Evolutionary conservation across 1,140 invertebrate genomes (phyloP), one percentile per base, ranked within the genome.

Genomic region (Ceratitis capitata): DNA sequence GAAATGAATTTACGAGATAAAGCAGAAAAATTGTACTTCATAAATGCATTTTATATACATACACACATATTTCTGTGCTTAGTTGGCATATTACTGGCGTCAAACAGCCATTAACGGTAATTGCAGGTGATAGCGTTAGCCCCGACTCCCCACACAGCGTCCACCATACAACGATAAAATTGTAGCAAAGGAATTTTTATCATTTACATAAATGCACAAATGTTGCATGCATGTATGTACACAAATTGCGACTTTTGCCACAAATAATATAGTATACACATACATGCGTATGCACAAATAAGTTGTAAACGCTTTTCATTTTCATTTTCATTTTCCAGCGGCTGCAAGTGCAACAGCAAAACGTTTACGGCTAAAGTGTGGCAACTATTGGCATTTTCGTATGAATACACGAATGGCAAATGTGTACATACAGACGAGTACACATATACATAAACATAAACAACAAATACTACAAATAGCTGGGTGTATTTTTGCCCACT

Each of bases 281-380:
- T n/a, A n/a, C n/a, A 16, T 9, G n/a, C 51, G 32, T 7, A 45
- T 45, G n/a, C n/a, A n/a, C n/a, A n/a, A n/a, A n/a, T n/a, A n/a
- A n/a, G n/a, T 78, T 26, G 19, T 39, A 26, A 78, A 78, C n/a
- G 69, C 39, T 78, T 78, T 78, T 78, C 69, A 78, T 78, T 78
- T 78, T 78, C 69, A 78, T 78, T 78, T n/a, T 3, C 39, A 78
- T 47, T n/a, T n/a, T n/a, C n/a, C n/a, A n/a, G n/a, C n/a, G n/a
- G 69, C 16, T 45, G 69, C 39, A 78, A 78, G 69, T 47, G 69
- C 39, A 16, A 69, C 61, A 35, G 10, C 4, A 61, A 61, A 29
- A n/a, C 5, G 56, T 16, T 49, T 53, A 19, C 51, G n/a, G 16
- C 51, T 53, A 16, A 53, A 53, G 51, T 53, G 51, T 53, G 51